phyloP scores from a whole-genome alignment of 2,113 vertebrate species.

The Pantherophis guttatus region DNA sequence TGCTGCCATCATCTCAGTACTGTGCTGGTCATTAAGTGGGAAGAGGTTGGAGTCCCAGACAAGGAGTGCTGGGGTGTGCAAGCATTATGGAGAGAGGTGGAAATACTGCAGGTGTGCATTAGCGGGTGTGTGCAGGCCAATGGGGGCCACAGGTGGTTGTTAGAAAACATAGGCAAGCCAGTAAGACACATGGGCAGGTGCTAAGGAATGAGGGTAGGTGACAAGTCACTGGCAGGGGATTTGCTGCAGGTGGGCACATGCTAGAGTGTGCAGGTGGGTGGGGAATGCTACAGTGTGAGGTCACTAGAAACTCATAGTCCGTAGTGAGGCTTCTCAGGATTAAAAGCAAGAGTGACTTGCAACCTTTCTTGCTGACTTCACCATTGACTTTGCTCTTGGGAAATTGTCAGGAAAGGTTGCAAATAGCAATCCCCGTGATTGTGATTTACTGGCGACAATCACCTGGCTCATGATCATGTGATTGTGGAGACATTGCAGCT shows the following conservation, averaged over 20 bases:
- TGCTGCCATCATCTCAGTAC: not conserved
- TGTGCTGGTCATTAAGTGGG: not conserved
- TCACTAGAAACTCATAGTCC: not conserved
- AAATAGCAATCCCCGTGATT: not conserved
- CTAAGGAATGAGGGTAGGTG: not conserved
- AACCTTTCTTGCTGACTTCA: not conserved
- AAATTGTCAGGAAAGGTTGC: not conserved
- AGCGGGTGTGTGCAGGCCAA: not conserved
- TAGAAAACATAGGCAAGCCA: not conserved
- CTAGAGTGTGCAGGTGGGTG: not conserved
- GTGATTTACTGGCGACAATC: not conserved
- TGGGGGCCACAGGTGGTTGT: not conserved
- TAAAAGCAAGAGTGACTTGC: not conserved
- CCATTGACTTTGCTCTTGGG: not conserved
- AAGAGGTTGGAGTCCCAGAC: not conserved
- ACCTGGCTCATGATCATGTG: not conserved
- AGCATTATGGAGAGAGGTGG: not conserved
- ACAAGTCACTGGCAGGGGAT: not conserved
- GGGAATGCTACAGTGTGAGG: not conserved
- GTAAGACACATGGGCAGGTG: not conserved
- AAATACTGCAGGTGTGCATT: not conserved
- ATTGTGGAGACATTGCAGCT: not conserved
- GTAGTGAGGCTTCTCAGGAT: not conserved
- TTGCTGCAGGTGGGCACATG: not conserved
- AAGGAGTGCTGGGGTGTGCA: not conserved